These are phyloP conservation scores for Melinaea menophilus DNA, from an alignment of 2,888 invertebrate genomes.

Conservation along the genomic window DNA sequence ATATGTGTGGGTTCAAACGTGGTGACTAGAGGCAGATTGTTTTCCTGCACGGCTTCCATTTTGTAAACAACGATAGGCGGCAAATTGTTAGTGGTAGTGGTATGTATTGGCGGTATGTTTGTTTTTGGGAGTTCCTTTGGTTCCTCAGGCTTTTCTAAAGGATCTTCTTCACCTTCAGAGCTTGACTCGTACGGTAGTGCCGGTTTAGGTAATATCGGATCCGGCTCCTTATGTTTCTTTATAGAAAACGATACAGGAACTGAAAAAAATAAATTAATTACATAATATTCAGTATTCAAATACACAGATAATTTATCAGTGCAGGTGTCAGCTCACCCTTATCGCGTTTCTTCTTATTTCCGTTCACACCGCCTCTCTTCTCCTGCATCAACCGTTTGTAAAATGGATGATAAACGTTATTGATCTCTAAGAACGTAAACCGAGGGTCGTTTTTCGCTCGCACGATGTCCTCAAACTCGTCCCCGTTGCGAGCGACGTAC, in stretches of 20 bases:
- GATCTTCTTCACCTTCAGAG: constrained; percentile 79
- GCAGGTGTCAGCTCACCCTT: constrained; percentile 24
- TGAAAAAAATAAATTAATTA: constrained; percentile 41
- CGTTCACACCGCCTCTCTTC: constrained; percentile 51
- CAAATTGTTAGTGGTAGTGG: constrained; percentile 35
- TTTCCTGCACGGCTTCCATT: constrained; percentile 49
- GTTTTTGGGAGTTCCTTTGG: constrained; percentile 32
- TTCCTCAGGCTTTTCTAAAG: constrained; percentile 42
- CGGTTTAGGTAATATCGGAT: constrained; percentile 81
- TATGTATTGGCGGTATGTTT: constrained; percentile 35
- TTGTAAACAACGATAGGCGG: constrained; percentile 61
- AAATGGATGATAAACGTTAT: constrained; percentile 87
- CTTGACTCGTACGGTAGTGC: constrained; percentile 87
- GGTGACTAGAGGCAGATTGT: constrained; percentile 45
- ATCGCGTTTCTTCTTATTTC: constrained; percentile 35
- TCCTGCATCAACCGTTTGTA: constrained; percentile 79
- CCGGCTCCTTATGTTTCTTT: constrained; percentile 87
- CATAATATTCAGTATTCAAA: neutral
- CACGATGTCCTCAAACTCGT: constrained; percentile 93
- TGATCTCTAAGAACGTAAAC: constrained; percentile 90
- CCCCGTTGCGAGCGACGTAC: constrained; percentile 97
- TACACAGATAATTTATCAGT: neutral
- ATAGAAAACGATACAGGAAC: constrained; percentile 91
- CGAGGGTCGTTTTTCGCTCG: constrained; percentile 89
- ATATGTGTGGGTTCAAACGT: constrained; percentile 39